These are phyloP conservation scores for Liparis tanakae DNA, from an alignment of 2,797 vertebrate genomes.

Conservation along the genomic window DNA sequence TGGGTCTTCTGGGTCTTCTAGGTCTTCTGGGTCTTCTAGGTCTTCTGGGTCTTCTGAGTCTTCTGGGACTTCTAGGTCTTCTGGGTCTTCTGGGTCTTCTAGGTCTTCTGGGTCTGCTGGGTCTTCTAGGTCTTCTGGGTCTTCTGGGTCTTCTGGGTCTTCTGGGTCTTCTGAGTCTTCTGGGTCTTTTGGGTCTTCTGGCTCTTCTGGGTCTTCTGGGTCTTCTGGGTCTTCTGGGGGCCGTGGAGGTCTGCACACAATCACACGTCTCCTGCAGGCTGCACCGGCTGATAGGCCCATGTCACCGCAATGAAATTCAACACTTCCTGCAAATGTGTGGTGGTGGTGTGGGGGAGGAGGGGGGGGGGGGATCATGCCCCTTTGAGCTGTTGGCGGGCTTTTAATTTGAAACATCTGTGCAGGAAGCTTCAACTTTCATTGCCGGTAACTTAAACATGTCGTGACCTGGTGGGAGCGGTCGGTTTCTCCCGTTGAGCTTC, in stretches of 20 bases:
- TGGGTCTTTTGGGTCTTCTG: not conserved
- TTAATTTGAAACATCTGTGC: constrained; percentile 9
- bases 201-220: not conserved
- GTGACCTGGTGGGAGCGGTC: not conserved
- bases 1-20: not conserved
- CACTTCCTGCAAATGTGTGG: not conserved
- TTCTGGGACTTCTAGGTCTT: not conserved
- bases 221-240: not conserved
- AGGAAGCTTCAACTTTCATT: not conserved
- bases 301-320: not conserved
- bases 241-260: not conserved
- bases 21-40: not conserved
- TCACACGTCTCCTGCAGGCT: not conserved
- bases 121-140: not conserved
- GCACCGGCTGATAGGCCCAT: not conserved
- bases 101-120: not conserved
- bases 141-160: not conserved
- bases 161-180: not conserved
- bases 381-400: not conserved
- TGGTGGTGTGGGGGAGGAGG: too few species aligned
- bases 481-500: not conserved
- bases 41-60: not conserved
- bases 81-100: not conserved
- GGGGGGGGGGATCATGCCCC: not conserved
- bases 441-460: not conserved